A percentile compares a stretch with the other conserved stretches of the same genome.
These are phyloP conservation scores for Lydus trimaculatus DNA, from an alignment of 2,888 invertebrate genomes.

Conservation along the genomic window DNA sequence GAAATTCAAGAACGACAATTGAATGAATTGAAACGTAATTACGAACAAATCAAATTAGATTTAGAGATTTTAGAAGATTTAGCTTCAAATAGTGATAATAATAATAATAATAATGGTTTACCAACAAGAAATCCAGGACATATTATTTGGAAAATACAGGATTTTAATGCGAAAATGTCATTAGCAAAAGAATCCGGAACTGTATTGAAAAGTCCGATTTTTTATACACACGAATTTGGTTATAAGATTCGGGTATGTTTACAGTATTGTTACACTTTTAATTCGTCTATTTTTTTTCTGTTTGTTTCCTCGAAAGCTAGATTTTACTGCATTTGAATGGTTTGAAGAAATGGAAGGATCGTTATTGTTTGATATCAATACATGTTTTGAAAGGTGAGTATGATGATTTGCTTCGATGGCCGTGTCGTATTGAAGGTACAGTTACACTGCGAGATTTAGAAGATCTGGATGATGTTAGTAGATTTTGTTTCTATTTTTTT, in stretches of 20 bases:
- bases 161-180: constrained; percentile 70
- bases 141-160: constrained; percentile 75
- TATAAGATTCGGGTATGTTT: constrained; percentile 71
- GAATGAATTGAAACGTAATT: constrained; percentile 53
- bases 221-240: constrained; percentile 75
- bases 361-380: constrained; percentile 74
- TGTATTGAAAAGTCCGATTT: constrained; percentile 71
- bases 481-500: too few species aligned
- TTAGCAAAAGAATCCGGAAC: constrained; percentile 72
- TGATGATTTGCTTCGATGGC: constrained; percentile 77
- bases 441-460: constrained; percentile 70
- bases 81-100: constrained; percentile 8
- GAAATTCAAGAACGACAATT: constrained; percentile 62
- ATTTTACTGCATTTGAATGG: constrained; percentile 76
- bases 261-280: constrained; percentile 9
- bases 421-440: constrained; percentile 72
- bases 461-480: constrained; percentile 48
- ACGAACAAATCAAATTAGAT: constrained; percentile 61
- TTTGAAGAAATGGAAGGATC: constrained; percentile 77
- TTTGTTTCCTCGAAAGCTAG: too few species aligned
- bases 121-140: constrained; percentile 61
- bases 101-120: not conserved
- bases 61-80: constrained; percentile 60
- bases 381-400: constrained; percentile 74
- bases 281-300: constrained; percentile 15